phyloP scores from a whole-genome alignment of 1,140 invertebrate genomes.

The Heliconius hewitsoni region DNA sequence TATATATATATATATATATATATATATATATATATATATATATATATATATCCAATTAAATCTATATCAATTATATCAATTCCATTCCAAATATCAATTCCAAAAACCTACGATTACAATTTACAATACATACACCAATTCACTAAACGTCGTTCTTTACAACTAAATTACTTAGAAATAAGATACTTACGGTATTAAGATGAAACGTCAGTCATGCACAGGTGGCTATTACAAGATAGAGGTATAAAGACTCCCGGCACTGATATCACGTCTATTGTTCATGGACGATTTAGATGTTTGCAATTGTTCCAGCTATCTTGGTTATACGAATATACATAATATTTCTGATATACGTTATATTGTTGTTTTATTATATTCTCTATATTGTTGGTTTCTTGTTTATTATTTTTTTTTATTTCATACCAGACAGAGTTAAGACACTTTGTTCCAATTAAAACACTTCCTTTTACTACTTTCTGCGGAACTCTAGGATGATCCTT shows the following conservation, averaged over 20 bases:
- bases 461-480: no score
- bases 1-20: background rate
- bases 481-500: no score
- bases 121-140: background rate
- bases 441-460: no score
- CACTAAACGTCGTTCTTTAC: background rate
- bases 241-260: background rate
- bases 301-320: background rate
- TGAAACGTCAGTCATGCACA: slow-evolving; percentile 17
- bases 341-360: no score
- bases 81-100: no score
- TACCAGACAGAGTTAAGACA: no score
- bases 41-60: background rate
- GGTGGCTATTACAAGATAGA: background rate
- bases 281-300: background rate
- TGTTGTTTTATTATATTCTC: no score
- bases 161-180: slow-evolving; percentile 3
- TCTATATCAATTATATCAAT: no score
- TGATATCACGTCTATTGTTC: slow-evolving; percentile 10
- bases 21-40: no score
- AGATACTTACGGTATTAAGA: slow-evolving; percentile 10
- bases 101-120: no score
- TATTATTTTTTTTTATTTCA: no score
- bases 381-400: no score
- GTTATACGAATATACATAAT: background rate